phyloP scores from a whole-genome alignment of 53 echinoderm and acorn worm species.

The Paracentrotus lividus region DNA sequence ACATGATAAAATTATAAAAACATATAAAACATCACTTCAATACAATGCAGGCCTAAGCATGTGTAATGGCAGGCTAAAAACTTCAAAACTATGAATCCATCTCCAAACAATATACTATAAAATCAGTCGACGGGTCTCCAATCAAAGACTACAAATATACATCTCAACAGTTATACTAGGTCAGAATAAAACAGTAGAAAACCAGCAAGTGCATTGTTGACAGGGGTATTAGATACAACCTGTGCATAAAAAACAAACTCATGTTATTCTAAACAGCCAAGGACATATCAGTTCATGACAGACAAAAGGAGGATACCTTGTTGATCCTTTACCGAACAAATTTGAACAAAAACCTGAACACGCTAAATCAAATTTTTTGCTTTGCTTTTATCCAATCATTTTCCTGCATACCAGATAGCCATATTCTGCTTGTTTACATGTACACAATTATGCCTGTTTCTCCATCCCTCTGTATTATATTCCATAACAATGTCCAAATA shows the following conservation, averaged over 20 bases:
- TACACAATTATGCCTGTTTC: too few species aligned
- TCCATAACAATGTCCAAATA: too few species aligned
- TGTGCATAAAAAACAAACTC: neutral
- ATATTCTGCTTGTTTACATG: too few species aligned
- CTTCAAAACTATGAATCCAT: neutral
- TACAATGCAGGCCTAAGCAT: too few species aligned
- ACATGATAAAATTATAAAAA: too few species aligned
- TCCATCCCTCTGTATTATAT: too few species aligned
- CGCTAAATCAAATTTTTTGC: neutral
- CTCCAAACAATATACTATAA: neutral
- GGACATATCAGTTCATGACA: neutral
- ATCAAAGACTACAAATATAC: neutral
- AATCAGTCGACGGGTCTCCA: neutral
- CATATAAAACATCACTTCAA: too few species aligned
- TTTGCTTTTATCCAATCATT: too few species aligned
- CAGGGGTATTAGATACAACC: neutral
- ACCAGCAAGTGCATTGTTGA: neutral
- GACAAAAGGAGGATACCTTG: neutral
- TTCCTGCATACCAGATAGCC: too few species aligned
- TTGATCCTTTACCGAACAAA: neutral
- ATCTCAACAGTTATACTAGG: neutral
- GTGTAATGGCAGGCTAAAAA: too few species aligned
- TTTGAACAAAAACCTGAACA: neutral
- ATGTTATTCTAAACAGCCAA: neutral
- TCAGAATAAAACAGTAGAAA: constrained; percentile 13